These are phyloP conservation scores for Campoplex capitator DNA, from an alignment of 2,888 invertebrate genomes.

Conservation along the genomic window DNA sequence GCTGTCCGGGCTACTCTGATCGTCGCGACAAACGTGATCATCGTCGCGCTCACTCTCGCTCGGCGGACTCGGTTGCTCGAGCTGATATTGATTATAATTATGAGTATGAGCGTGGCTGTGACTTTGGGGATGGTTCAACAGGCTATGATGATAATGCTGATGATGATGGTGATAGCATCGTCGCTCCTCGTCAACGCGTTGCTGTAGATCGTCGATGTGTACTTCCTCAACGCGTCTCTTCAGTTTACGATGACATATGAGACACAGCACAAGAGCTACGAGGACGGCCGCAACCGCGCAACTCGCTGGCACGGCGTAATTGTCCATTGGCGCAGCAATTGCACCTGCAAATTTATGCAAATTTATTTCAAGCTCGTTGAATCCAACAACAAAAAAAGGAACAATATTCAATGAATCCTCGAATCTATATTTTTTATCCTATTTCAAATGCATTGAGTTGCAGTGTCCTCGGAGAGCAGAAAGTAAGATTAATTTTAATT, in stretches of 20 bases:
- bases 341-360: conserved; percentile 82
- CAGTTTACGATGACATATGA: conserved; percentile 86
- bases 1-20: conserved; percentile 79
- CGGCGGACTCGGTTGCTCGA: conserved; percentile 78
- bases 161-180: conserved; percentile 70
- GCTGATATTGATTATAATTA: conserved; percentile 72
- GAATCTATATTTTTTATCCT: neutral
- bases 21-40: conserved; percentile 68
- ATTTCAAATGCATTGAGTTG: neutral
- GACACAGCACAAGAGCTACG: conserved; percentile 85
- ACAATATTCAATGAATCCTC: neutral
- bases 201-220: conserved; percentile 73
- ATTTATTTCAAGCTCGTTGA: neutral
- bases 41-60: conserved; percentile 77
- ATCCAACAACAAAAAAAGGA: neutral
- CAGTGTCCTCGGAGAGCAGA: neutral
- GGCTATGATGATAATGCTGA: conserved; percentile 73
- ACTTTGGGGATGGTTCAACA: conserved; percentile 75
- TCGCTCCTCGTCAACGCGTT: conserved; percentile 78
- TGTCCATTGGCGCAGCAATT: conserved; percentile 86
- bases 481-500: neutral
- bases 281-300: conserved; percentile 85
- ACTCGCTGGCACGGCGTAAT: conserved; percentile 86
- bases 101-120: conserved; percentile 75
- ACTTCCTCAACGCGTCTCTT: conserved; percentile 78